These are phyloP conservation scores for Zootermopsis nevadensis DNA, from an alignment of 2,888 invertebrate species.

Conservation along the genomic window DNA sequence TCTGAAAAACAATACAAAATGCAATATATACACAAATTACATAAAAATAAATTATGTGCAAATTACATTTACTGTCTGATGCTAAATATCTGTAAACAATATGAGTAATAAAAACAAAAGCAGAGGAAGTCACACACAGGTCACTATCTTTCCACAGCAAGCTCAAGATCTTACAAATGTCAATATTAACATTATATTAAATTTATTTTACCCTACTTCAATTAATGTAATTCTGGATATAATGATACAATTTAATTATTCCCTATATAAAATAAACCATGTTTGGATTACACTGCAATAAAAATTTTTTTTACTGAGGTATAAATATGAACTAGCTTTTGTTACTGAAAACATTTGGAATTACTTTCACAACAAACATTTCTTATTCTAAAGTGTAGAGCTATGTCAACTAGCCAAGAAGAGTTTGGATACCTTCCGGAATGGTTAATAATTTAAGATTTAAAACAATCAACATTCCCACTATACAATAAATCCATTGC, in stretches of 20 bases:
- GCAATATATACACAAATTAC: neutral
- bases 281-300: conserved; percentile 23
- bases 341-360: conserved; percentile 7
- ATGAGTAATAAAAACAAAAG: neutral
- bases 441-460: conserved; percentile 29
- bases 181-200: neutral
- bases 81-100: neutral
- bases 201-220: neutral
- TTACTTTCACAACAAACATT: conserved; percentile 28
- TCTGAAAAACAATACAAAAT: conserved; percentile 2
- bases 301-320: neutral
- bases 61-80: neutral
- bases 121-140: neutral
- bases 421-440: conserved; percentile 20
- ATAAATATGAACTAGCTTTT: neutral
- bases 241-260: conserved; percentile 16
- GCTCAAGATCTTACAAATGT: neutral
- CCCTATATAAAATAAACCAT: conserved; percentile 20
- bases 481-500: neutral
- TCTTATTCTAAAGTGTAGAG: conserved; percentile 18
- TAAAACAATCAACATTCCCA: conserved; percentile 22
- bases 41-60: neutral
- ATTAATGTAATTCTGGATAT: neutral
- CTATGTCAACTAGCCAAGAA: conserved; percentile 24
- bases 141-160: neutral